Evolutionary conservation across 2,888 invertebrate species (phyloP).

Genomic region (Acleris laterana): DNA sequence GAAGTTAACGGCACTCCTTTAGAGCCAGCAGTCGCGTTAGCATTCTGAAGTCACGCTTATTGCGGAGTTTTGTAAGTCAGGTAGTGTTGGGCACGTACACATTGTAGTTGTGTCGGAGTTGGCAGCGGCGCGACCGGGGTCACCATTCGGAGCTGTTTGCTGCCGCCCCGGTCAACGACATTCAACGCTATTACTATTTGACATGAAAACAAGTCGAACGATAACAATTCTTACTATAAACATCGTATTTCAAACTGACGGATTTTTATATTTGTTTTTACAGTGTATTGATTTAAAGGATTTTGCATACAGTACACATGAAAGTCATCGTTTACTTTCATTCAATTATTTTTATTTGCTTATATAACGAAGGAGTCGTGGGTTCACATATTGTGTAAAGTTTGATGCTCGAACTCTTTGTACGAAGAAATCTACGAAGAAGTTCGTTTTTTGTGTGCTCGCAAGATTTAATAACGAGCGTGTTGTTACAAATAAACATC

Average conservation of each 20-base stretch:
- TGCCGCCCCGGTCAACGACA: slow-evolving; percentile 68
- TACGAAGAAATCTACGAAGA: slow-evolving; percentile 8
- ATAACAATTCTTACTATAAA: slow-evolving; percentile 45
- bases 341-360: slow-evolving; percentile 7
- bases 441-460: slow-evolving; percentile 9
- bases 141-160: slow-evolving; percentile 55
- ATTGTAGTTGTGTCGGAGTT: background rate
- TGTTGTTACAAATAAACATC: slow-evolving; percentile 4
- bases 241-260: slow-evolving; percentile 8
- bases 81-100: slow-evolving; percentile 40
- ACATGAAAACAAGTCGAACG: slow-evolving; percentile 68
- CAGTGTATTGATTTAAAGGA: slow-evolving; percentile 2
- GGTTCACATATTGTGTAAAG: slow-evolving; percentile 12
- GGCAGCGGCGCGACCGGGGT: slow-evolving; percentile 41
- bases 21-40: slow-evolving; percentile 53
- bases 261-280: slow-evolving; percentile 5
- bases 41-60: slow-evolving; percentile 69
- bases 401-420: slow-evolving; percentile 12
- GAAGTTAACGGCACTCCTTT: slow-evolving; percentile 46
- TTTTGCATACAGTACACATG: background rate
- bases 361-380: slow-evolving; percentile 3
- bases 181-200: slow-evolving; percentile 67
- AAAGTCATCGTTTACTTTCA: slow-evolving; percentile 9
- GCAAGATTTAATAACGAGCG: slow-evolving; percentile 16
- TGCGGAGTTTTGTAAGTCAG: slow-evolving; percentile 60